A percentile compares a stretch with the other conserved stretches of the same genome.
Evolutionary conservation across 1,140 invertebrate species (phyloP).

Genomic region (Coboldia fuscipes): DNA sequence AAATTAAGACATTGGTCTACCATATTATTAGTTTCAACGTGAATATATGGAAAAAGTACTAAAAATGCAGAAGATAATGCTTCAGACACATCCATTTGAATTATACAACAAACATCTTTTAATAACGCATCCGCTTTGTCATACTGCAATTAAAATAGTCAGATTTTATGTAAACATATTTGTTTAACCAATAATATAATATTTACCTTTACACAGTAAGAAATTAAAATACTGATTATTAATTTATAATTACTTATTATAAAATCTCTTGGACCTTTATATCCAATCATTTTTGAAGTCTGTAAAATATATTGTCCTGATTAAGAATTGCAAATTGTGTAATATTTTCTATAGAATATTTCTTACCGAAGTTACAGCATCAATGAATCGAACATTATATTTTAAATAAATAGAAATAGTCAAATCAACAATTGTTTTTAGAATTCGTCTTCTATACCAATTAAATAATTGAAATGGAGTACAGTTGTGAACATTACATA

Average conservation of each 20-base stretch:
- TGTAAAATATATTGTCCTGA: background rate
- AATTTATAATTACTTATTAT: conserved; percentile 16
- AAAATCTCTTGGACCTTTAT: conserved; percentile 15
- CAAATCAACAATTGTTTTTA: conserved; percentile 31
- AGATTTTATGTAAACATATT: no score
- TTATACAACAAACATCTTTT: no score
- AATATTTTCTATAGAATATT: conserved; percentile 8
- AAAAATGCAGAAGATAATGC: no score
- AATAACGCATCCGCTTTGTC: no score
- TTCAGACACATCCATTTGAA: no score
- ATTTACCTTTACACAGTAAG: conserved; percentile 22
- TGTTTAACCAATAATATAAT: no score
- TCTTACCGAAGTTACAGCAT: conserved; percentile 21
- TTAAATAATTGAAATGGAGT: conserved; percentile 37
- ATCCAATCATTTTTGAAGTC: conserved; percentile 4
- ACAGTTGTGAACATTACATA: conserved; percentile 30
- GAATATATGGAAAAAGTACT: no score
- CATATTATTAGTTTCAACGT: background rate
- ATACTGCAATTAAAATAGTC: no score
- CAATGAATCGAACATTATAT: conserved; percentile 23
- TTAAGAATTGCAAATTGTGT: background rate
- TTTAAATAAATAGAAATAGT: conserved; percentile 30
- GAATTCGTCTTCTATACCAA: conserved; percentile 40
- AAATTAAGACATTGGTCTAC: conserved; percentile 29
- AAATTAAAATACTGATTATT: conserved; percentile 20